phyloP scores from a whole-genome alignment of 2,888 invertebrate species.

The Microctonus brassicae region DNA sequence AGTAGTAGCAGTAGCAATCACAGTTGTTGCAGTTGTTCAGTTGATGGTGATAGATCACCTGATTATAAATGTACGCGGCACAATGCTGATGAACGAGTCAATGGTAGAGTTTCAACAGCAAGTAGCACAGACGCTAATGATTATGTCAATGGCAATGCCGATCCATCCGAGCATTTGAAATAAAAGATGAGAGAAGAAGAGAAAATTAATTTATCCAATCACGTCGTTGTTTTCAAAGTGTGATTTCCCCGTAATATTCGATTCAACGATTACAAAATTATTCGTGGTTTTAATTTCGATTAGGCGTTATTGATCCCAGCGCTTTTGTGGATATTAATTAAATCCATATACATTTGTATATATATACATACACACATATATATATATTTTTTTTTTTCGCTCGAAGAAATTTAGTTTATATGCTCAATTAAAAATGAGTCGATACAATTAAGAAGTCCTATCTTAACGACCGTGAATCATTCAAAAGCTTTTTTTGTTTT shows the following conservation, averaged over 20 bases:
- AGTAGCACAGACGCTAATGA: constrained; percentile 67
- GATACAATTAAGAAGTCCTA: constrained; percentile 13
- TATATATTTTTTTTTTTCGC: constrained; percentile 13
- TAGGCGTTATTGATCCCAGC: neutral
- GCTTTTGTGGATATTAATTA: neutral
- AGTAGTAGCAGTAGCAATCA: constrained; percentile 66
- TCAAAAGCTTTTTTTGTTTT: constrained; percentile 25
- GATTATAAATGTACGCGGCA: constrained; percentile 49
- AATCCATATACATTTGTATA: neutral
- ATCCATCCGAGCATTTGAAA: constrained; percentile 54
- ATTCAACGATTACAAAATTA: neutral
- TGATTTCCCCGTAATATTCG: neutral
- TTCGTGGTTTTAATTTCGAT: neutral
- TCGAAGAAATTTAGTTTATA: constrained; percentile 1
- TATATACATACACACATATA: neutral
- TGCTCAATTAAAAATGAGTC: neutral
- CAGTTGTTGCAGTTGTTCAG: constrained; percentile 55
- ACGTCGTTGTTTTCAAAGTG: constrained; percentile 12
- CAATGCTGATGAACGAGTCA: constrained; percentile 49
- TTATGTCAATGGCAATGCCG: constrained; percentile 51
- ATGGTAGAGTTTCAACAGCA: constrained; percentile 63
- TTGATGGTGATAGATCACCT: constrained; percentile 47
- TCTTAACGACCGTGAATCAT: constrained; percentile 33
- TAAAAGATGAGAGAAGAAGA: constrained; percentile 39
- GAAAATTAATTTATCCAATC: neutral